Evolutionary conservation across 2,113 vertebrate genomes (phyloP), one percentile per base, ranked within the genome.

Genomic region (Cariama cristata): DNA sequence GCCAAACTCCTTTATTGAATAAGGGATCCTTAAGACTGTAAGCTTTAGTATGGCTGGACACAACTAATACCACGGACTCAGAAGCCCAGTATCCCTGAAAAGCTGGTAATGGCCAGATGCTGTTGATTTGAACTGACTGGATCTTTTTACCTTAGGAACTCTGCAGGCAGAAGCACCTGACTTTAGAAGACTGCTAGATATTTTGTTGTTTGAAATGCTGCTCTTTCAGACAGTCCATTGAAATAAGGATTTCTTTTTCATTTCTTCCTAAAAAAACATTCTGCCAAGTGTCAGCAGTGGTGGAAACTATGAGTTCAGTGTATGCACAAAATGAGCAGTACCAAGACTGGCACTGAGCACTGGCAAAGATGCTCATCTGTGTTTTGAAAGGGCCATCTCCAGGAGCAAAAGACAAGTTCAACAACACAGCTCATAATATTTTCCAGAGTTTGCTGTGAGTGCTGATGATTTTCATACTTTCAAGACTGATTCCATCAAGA

Each of bases 301-400:
- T 92, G 94, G 86, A 94, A 95, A 91, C 23, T 62, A 10, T 86
- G 94, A 94, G 58, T 72, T 75, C 80, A 67, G 80, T 26, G 10
- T 38, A n/a, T 35, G 62, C 33, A 82, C 53, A 72, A 58, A 64
- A 50, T 6, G 18, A 86, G 72, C 83, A 88, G 53, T 30, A 53
- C 44, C 86, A 86, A 0, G 0, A 0, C 38, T 96, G 83, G 86
- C 76, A n/a, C 56, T 27, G 53, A 72, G 30, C 33, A 9, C 2
- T 94, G 91, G 83, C 80, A 79, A 38, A 75, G 60, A 28, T 42
- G 12, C 40, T 93, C 76, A 79, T 79, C 44, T 74, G 40, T 95
- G 76, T 96, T 97, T 97, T 84, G 68, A 81, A 86, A 95, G 64
- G 83, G 83, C 80, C 76, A 74, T 35, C 67, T 96, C 90, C 93